Conservation (phyloP, 2,888 invertebrate genomes). For the Watsonalla binaria region DNA sequence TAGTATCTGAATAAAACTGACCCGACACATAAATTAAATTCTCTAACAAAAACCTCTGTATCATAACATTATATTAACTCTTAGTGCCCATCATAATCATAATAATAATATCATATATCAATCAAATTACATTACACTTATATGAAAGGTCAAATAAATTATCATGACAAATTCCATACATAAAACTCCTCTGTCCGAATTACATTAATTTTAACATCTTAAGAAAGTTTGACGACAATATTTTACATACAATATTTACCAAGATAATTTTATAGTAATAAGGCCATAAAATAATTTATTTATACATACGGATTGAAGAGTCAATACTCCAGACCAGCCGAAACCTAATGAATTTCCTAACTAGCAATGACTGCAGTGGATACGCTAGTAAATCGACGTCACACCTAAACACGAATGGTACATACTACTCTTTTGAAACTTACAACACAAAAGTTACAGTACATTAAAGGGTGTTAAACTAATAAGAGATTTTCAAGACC, state of each 20-base stretch:
- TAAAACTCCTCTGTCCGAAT: constrained; percentile 28
- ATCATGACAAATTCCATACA: constrained; percentile 15
- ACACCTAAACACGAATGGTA: constrained; percentile 11
- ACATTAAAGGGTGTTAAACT: too few relatives aligned
- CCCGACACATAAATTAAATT: constrained; percentile 31
- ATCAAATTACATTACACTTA: constrained; percentile 10
- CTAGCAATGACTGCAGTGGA: constrained; percentile 42
- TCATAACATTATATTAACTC: constrained; percentile 9
- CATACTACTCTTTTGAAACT: neutral
- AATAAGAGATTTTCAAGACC: too few relatives aligned
- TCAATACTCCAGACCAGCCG: constrained; percentile 19
- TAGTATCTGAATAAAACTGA: constrained; percentile 46
- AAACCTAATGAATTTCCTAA: constrained; percentile 52
- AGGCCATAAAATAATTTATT: constrained; percentile 55
- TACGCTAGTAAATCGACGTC: constrained; percentile 30
- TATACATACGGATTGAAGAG: constrained; percentile 28
- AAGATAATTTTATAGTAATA: constrained; percentile 45
- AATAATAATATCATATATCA: neutral
- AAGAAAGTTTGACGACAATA: constrained; percentile 32
- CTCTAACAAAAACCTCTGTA: constrained; percentile 27
- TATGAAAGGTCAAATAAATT: constrained; percentile 12
- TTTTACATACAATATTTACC: constrained; percentile 34
- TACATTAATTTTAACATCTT: constrained; percentile 26
- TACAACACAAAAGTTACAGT: too few relatives aligned
- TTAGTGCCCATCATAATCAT: constrained; percentile 6